Percentiles rank a stretch among this genome's conserved stretches.
phyloP scores from a whole-genome alignment of 2,888 invertebrate genomes.

The Agonopterix heracliana region DNA sequence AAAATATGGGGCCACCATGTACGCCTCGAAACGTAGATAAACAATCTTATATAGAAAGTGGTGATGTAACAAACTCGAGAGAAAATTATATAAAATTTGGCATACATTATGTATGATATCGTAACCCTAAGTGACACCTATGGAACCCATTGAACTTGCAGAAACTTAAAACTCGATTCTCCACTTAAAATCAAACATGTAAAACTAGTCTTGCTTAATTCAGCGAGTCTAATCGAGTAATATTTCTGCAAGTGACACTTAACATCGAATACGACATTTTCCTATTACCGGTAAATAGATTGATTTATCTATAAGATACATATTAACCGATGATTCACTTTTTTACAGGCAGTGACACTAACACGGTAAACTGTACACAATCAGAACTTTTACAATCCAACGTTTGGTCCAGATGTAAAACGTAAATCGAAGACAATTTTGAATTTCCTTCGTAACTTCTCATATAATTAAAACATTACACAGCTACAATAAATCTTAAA shows the following conservation, averaged over 20 bases:
- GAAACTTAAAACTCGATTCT: too few species aligned
- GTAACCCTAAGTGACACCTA: constrained; percentile 4
- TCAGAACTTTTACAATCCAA: constrained; percentile 19
- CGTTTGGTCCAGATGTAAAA: constrained; percentile 50
- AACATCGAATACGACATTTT: constrained; percentile 4
- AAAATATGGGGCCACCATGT: constrained; percentile 33
- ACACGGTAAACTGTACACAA: constrained; percentile 36
- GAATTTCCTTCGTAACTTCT: constrained; percentile 17
- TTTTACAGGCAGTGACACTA: constrained; percentile 36
- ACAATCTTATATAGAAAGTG: constrained; percentile 27
- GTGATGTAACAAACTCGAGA: constrained; percentile 29
- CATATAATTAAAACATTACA: constrained; percentile 17
- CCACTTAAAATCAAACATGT: too few species aligned
- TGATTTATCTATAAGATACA: constrained; percentile 33
- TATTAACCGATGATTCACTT: constrained; percentile 20
- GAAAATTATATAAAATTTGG: constrained; percentile 6
- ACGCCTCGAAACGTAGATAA: constrained; percentile 29
- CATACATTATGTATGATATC: constrained; percentile 16
- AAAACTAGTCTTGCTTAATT: too few species aligned
- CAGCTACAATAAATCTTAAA: constrained; percentile 35
- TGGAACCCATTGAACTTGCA: too few species aligned
- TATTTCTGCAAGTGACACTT: too few species aligned
- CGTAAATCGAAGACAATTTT: constrained; percentile 23
- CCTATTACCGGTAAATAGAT: constrained; percentile 22
- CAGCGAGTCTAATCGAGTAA: too few species aligned